Conservation (phyloP, 1,140 invertebrate species). For the Lucilia sericata region DNA sequence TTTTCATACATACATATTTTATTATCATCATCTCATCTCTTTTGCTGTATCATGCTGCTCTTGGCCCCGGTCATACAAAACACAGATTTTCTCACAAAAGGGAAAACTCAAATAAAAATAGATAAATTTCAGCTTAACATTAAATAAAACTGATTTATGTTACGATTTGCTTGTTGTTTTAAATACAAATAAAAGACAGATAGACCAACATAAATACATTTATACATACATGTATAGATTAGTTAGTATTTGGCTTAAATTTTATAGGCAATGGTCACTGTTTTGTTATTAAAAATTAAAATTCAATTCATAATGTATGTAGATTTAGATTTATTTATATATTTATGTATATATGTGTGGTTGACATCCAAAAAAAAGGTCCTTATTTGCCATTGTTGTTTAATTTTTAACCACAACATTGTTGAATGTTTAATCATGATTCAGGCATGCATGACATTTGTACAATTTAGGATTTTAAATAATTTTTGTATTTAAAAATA, state of each 20-base stretch:
- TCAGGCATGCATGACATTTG: neutral
- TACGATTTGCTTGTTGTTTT: neutral
- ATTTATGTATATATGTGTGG: too few relatives aligned
- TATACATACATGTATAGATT: neutral
- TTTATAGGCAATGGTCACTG: neutral
- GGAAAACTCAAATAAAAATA: neutral
- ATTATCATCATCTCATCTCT: neutral
- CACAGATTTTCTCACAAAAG: neutral
- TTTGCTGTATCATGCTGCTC: neutral
- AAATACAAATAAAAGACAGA: neutral
- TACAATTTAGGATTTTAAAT: neutral
- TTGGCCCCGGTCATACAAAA: neutral
- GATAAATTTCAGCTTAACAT: neutral
- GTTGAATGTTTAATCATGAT: neutral
- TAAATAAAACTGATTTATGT: conserved; percentile 10
- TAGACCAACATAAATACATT: neutral
- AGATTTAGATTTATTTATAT: neutral
- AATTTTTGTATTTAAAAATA: neutral
- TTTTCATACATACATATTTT: neutral
- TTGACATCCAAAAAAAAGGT: too few relatives aligned
- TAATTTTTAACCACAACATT: too few relatives aligned
- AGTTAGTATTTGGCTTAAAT: neutral
- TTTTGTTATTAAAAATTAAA: neutral
- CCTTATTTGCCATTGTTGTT: too few relatives aligned
- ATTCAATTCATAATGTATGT: neutral